Evolutionary conservation across 2,113 vertebrate genomes (phyloP).

Genomic region (Prionailurus viverrinus): DNA sequence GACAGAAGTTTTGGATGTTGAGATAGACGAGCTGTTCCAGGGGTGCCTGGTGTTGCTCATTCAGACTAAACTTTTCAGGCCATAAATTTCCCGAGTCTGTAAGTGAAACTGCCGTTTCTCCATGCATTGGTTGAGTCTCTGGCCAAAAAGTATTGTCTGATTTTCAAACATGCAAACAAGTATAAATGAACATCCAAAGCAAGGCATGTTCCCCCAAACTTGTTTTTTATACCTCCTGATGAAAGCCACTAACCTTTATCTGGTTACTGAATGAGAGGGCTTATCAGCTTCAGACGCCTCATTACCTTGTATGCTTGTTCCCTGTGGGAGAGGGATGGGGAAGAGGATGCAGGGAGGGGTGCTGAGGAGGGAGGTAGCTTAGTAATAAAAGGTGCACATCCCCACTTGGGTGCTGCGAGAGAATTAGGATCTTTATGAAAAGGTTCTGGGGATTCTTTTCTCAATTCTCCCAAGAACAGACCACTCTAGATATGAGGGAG

Average conservation of each 20-base stretch:
- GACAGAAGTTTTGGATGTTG: slow-evolving; percentile 60
- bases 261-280: background rate
- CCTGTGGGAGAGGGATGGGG: background rate
- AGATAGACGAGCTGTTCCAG: slow-evolving; percentile 56
- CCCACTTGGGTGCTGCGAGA: background rate
- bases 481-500: background rate
- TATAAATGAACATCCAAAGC: background rate
- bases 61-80: slow-evolving; percentile 51
- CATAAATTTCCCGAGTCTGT: slow-evolving; percentile 48
- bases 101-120: slow-evolving; percentile 56
- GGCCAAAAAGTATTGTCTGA: background rate
- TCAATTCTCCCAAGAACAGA: background rate
- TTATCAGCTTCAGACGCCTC: background rate
- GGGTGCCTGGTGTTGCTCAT: slow-evolving; percentile 67
- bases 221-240: background rate
- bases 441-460: background rate
- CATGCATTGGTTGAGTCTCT: background rate
- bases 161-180: slow-evolving; percentile 19
- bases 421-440: background rate
- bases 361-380: background rate
- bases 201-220: background rate
- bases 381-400: background rate
- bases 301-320: background rate
- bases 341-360: background rate
- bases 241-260: background rate